Evolutionary conservation across 2,797 vertebrate genomes (phyloP).

Genomic region (Aulostomus chinensis): DNA sequence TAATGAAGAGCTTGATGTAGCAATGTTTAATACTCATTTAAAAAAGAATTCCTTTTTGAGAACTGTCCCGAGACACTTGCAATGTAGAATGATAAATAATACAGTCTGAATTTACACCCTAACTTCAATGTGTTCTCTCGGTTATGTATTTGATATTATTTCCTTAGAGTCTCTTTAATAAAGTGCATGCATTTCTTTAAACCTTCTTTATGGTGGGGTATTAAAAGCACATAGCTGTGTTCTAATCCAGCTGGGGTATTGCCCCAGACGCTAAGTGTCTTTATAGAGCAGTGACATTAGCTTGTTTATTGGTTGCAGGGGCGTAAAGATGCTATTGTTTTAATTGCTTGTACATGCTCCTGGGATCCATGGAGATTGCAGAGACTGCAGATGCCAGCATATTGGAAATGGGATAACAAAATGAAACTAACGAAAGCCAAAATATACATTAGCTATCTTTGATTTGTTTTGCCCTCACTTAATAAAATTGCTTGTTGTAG

Average conservation of each 20-base stretch:
- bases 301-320: conserved; percentile 85
- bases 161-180: conserved; percentile 80
- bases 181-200: conserved; percentile 78
- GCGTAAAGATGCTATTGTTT: conserved; percentile 82
- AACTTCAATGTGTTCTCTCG: conserved; percentile 60
- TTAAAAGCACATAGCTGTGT: conserved; percentile 73
- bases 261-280: conserved; percentile 79
- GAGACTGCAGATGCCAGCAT: conserved; percentile 81
- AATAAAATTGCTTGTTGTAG: conserved; percentile 53
- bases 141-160: conserved; percentile 81
- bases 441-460: conserved; percentile 74
- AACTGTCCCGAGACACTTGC: conserved; percentile 43
- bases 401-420: conserved; percentile 76
- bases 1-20: conserved; percentile 19
- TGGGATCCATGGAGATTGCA: conserved; percentile 80
- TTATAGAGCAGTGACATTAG: conserved; percentile 82
- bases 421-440: conserved; percentile 69
- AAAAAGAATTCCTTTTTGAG: conserved; percentile 23
- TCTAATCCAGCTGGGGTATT: conserved; percentile 79
- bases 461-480: conserved; percentile 65
- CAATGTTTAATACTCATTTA: conserved; percentile 31
- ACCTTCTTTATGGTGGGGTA: conserved; percentile 74
- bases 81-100: conserved; percentile 55
- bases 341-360: conserved; percentile 84
- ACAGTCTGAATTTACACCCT: conserved; percentile 58